These are phyloP conservation scores for Cyphomyrus discorhynchus DNA, from an alignment of 2,113 vertebrate species.

Conservation along the genomic window DNA sequence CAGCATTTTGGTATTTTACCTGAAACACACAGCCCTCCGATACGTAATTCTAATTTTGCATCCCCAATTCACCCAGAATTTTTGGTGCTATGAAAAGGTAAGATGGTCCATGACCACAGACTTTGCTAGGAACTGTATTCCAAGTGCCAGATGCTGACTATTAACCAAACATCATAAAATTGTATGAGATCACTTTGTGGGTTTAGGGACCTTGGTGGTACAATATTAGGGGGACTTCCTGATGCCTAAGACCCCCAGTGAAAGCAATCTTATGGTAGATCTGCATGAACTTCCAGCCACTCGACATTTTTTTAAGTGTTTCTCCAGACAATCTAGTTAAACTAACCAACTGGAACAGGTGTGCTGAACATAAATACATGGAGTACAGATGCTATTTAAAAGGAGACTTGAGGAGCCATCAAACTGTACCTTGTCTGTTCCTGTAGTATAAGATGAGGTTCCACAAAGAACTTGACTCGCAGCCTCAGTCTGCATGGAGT, in stretches of 20 bases:
- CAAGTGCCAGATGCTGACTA: neutral
- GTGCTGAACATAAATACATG: neutral
- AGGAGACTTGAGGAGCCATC: neutral
- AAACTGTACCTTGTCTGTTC: constrained; percentile 84
- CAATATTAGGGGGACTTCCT: neutral
- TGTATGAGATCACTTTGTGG: neutral
- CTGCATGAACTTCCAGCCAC: neutral
- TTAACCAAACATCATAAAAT: neutral
- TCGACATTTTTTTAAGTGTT: neutral
- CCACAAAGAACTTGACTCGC: constrained; percentile 95
- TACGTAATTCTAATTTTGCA: neutral
- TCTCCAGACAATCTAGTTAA: neutral
- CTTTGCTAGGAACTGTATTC: neutral
- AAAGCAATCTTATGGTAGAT: neutral
- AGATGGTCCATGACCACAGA: neutral
- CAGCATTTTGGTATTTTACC: neutral
- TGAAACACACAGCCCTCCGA: neutral
- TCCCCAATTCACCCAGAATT: neutral
- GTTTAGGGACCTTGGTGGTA: neutral
- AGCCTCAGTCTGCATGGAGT: constrained; percentile 84
- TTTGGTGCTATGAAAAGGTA: neutral
- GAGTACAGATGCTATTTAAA: neutral
- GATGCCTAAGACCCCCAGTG: neutral
- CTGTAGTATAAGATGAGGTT: constrained; percentile 94
- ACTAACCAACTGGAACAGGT: neutral